Conservation (phyloP, 1,140 invertebrate genomes). For the Carposina sasakii region DNA sequence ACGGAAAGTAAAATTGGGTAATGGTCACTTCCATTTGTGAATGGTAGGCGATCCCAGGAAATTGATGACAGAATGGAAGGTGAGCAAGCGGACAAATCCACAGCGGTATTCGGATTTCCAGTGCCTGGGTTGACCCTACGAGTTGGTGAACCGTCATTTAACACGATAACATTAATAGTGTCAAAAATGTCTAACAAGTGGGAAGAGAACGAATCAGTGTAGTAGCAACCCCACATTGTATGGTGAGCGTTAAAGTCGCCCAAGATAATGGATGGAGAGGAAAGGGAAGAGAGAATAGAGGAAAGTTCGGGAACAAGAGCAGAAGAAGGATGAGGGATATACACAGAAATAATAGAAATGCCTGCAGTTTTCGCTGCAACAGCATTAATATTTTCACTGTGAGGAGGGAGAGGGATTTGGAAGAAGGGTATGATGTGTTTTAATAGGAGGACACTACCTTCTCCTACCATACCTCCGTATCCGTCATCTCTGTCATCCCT, state of each 20-base stretch:
- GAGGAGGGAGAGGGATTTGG: constrained; percentile 1
- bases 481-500: constrained; percentile 5
- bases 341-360: constrained; percentile 11
- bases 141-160: constrained; percentile 14
- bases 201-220: not conserved
- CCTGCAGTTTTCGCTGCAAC: constrained; percentile 1
- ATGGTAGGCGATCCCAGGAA: not conserved
- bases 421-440: not conserved
- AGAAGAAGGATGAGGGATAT: constrained; percentile 4
- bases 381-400: not conserved
- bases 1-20: constrained; percentile 9
- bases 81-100: constrained; percentile 8
- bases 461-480: too few relatives aligned
- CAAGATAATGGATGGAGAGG: not conserved
- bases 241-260: constrained; percentile 4
- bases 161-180: not conserved
- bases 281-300: not conserved
- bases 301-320: not conserved
- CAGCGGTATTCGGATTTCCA: constrained; percentile 2
- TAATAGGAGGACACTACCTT: not conserved
- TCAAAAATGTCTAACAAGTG: constrained; percentile 4
- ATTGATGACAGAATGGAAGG: not conserved
- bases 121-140: not conserved
- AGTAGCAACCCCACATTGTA: not conserved
- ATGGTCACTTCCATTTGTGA: constrained; percentile 10